These are phyloP conservation scores for Microplitis manilae DNA, from an alignment of 2,888 invertebrate species.

Conservation along the genomic window DNA sequence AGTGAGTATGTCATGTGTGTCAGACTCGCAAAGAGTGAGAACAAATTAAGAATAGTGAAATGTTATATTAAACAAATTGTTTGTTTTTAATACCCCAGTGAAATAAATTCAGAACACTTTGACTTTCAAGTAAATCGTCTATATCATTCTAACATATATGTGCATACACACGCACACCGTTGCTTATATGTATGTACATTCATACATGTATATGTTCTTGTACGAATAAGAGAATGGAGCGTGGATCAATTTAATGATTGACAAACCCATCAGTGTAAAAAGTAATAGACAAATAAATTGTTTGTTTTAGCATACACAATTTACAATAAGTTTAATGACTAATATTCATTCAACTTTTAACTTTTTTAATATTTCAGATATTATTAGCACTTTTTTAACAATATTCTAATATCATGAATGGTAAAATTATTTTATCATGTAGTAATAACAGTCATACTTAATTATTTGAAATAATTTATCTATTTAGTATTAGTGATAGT, in stretches of 20 bases:
- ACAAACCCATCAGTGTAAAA: neutral
- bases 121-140: neutral
- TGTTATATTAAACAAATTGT: conserved; percentile 4
- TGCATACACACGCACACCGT: neutral
- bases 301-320: neutral
- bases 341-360: neutral
- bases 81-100: neutral
- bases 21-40: neutral
- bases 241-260: neutral
- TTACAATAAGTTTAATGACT: neutral
- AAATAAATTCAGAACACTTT: neutral
- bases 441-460: neutral
- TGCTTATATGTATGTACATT: neutral
- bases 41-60: conserved; percentile 10
- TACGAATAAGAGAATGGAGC: neutral
- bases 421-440: neutral
- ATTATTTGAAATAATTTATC: neutral
- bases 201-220: neutral
- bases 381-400: neutral
- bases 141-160: neutral
- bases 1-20: neutral
- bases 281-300: neutral
- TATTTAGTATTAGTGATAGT: neutral
- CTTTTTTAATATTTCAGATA: neutral
- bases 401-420: neutral